Percentiles rank a stretch among this genome's conserved stretches.
phyloP scores from a whole-genome alignment of 2,797 vertebrate genomes.

The Ctenochaetus hawaiiensis region DNA sequence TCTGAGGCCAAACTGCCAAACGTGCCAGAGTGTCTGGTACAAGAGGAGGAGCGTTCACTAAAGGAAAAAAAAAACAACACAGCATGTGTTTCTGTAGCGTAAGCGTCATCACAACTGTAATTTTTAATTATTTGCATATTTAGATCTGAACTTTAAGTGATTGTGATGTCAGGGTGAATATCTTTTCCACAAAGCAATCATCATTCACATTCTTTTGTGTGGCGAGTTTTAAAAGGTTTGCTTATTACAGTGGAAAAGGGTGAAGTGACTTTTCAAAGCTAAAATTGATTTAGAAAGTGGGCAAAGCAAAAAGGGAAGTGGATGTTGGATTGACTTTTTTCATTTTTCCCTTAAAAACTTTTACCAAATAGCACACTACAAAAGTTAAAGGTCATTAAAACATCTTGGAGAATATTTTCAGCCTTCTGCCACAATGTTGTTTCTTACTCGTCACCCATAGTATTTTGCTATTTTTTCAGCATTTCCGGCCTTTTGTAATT shows the following conservation, averaged over 20 bases:
- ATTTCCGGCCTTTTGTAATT: background rate
- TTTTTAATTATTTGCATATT: background rate
- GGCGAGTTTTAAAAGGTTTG: background rate
- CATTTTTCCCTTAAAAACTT: background rate
- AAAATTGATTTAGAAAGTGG: background rate
- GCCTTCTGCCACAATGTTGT: background rate
- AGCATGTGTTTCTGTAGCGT: background rate
- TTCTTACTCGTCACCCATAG: background rate
- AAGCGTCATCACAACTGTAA: background rate
- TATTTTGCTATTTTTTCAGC: background rate
- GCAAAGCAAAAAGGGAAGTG: background rate
- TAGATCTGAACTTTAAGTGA: too few species aligned
- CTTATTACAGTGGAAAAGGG: background rate
- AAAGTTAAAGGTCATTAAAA: background rate
- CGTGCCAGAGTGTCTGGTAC: background rate
- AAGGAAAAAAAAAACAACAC: background rate
- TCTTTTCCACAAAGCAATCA: too few species aligned
- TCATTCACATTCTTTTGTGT: background rate
- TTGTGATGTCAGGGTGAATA: background rate
- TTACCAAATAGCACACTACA: constrained; percentile 1
- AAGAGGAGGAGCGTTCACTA: background rate
- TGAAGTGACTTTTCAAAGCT: background rate
- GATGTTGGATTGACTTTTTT: background rate
- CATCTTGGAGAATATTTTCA: background rate
- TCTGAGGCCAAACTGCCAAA: background rate